Conservation (phyloP, 2,797 vertebrate species). For the Eurystomus glaucurus region DNA sequence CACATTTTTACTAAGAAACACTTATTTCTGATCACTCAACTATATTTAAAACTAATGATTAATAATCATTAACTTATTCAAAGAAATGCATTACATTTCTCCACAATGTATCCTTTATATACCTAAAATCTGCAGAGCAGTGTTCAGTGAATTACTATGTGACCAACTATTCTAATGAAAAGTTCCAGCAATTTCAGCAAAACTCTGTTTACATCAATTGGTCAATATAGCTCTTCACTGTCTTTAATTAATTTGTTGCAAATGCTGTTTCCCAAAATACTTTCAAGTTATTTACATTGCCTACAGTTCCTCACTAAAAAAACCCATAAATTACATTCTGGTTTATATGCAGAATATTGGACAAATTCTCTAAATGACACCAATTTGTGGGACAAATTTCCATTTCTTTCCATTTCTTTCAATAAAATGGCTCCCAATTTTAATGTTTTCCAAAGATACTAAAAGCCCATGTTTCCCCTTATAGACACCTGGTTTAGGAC, state of each 20-base stretch:
- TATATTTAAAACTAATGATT: background rate
- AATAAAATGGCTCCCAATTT: background rate
- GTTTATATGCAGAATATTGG: background rate
- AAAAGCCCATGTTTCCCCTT: background rate
- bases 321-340: too few relatives aligned
- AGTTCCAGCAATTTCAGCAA: background rate
- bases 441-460: background rate
- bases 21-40: background rate
- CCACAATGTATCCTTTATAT: background rate
- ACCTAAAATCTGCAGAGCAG: background rate
- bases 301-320: background rate
- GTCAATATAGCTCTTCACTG: background rate
- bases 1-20: background rate
- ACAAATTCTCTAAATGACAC: background rate
- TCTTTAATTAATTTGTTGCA: background rate
- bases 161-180: background rate
- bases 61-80: background rate
- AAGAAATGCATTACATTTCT: background rate
- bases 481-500: background rate
- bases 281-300: background rate
- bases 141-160: background rate
- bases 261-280: background rate
- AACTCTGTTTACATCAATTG: background rate
- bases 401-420: background rate
- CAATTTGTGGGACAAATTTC: background rate